phyloP scores from a whole-genome alignment of 2,113 vertebrate genomes.

The Platichthys flesus region DNA sequence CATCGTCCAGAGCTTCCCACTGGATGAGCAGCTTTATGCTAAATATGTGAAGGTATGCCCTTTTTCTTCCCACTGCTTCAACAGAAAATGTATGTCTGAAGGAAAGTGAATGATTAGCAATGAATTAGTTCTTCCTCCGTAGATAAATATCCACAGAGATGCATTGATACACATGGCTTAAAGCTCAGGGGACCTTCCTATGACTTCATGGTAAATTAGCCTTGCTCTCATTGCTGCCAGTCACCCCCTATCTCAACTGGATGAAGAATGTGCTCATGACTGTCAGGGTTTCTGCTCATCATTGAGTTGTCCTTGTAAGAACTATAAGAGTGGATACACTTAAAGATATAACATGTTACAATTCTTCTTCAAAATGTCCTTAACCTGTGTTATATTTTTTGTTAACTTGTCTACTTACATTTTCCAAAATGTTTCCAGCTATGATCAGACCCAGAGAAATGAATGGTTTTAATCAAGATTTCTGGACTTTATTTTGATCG shows the following conservation, averaged over 20 bases:
- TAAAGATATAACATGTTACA: neutral
- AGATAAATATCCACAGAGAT: neutral
- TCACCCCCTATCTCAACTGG: neutral
- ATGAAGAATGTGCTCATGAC: slow-evolving; percentile 14
- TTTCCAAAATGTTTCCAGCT: no score
- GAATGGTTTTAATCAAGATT: no score
- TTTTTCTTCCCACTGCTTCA: neutral
- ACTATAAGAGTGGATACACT: neutral
- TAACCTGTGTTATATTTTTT: no score
- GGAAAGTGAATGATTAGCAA: neutral
- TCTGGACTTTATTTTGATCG: no score
- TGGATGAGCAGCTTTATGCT: slow-evolving; percentile 98
- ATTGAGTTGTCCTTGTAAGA: neutral
- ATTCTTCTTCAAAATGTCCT: no score
- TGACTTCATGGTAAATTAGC: slow-evolving; percentile 53
- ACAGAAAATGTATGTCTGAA: neutral
- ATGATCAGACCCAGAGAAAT: no score
- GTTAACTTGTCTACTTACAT: no score
- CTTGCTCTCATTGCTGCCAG: neutral
- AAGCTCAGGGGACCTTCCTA: slow-evolving; percentile 20
- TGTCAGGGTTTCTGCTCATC: slow-evolving; percentile 6
- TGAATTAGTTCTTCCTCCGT: neutral
- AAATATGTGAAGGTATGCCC: slow-evolving; percentile 97
- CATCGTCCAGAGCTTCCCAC: slow-evolving; percentile 97
- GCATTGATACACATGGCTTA: neutral